Conservation (phyloP, 2,888 invertebrate genomes). For the Trachelus tabidus region DNA sequence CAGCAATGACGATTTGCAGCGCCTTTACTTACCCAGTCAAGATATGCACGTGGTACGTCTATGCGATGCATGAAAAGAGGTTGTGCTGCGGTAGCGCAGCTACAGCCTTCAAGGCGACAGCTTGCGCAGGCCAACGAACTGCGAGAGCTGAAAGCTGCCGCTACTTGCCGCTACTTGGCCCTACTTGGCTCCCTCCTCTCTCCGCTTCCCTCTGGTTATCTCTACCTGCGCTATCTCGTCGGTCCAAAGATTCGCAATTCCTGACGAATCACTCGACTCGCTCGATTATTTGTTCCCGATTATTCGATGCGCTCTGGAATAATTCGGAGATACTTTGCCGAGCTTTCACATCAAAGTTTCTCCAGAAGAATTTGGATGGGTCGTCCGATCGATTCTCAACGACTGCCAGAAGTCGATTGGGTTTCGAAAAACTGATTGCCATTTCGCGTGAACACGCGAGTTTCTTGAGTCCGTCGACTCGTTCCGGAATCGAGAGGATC, state of each 20-base stretch:
- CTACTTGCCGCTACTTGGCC: background rate
- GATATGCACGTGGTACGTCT: conserved; percentile 23
- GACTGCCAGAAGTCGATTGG: background rate
- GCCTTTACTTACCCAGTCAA: no score
- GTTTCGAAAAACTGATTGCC: background rate
- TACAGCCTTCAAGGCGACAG: conserved; percentile 60
- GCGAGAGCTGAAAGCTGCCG: conserved; percentile 13
- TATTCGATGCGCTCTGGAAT: background rate
- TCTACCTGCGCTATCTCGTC: no score
- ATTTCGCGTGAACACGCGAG: background rate
- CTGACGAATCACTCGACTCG: background rate
- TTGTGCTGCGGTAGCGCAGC: conserved; percentile 25
- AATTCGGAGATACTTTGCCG: background rate
- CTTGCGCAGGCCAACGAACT: conserved; percentile 60
- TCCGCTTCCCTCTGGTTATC: no score
- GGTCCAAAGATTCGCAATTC: background rate
- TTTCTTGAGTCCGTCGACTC: conserved; percentile 21
- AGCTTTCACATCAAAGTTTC: no score
- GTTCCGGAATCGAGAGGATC: conserved; percentile 26
- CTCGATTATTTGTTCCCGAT: background rate
- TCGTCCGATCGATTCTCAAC: no score
- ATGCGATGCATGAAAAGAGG: conserved; percentile 51
- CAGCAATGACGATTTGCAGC: no score
- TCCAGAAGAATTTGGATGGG: no score
- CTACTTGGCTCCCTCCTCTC: background rate